phyloP scores from a whole-genome alignment of 2,888 invertebrate genomes.

The Caenorhabditis wallacei region DNA sequence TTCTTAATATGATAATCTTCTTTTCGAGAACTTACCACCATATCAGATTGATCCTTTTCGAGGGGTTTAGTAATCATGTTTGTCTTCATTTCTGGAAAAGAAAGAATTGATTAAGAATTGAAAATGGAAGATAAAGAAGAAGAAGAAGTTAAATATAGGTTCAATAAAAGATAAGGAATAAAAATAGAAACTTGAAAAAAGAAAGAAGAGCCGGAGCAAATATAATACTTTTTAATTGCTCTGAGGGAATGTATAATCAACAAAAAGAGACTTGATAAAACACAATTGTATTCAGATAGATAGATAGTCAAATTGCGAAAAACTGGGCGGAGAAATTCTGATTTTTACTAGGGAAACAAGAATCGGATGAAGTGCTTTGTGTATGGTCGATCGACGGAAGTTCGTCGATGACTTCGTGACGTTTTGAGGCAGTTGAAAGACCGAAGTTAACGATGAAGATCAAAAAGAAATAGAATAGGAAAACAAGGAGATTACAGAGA shows the following conservation, averaged over 20 bases:
- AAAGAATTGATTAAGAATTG: background rate
- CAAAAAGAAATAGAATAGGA: constrained; percentile 13
- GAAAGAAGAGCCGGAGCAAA: constrained; percentile 11
- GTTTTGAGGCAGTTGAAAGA: constrained; percentile 42
- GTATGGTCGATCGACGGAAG: constrained; percentile 31
- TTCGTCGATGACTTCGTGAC: constrained; percentile 63
- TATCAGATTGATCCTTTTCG: constrained; percentile 35
- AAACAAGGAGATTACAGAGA: constrained; percentile 24
- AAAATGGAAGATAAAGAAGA: background rate
- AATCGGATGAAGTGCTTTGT: constrained; percentile 25
- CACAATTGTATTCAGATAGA: background rate
- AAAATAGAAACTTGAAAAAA: constrained; percentile 9
- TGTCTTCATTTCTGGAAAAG: constrained; percentile 28
- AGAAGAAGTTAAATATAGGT: constrained; percentile 20
- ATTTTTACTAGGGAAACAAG: constrained; percentile 23
- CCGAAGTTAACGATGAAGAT: constrained; percentile 43
- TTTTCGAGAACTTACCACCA: constrained; percentile 28
- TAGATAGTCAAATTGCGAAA: constrained; percentile 26
- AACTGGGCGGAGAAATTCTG: constrained; percentile 6
- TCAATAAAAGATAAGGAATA: background rate
- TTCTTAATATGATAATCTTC: constrained; percentile 36
- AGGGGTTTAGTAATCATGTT: constrained; percentile 13
- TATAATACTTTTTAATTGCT: constrained; percentile 15
- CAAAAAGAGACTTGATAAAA: background rate
- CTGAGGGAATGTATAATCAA: constrained; percentile 19